Base-by-base conservation (phyloP, 2,888 invertebrate species). In the Eupithecia exiguata region DNA sequence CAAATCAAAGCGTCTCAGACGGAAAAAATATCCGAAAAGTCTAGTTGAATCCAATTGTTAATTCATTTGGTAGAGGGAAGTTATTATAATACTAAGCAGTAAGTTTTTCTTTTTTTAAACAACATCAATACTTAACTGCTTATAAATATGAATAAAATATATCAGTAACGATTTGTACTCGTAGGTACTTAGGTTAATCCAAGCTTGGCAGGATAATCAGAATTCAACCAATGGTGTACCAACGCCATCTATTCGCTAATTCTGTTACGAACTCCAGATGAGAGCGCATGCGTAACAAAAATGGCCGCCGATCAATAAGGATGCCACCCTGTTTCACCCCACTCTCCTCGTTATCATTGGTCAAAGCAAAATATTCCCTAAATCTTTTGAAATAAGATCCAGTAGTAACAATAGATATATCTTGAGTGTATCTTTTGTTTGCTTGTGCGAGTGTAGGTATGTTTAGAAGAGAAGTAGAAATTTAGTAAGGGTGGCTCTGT, bases 221-320 rank as follows among this genome's bases (percentile, higher is more conserved):
- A 35, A 70, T 46, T 69, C 49, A 68, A 66, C 68, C 70, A 72
- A 70, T 76, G 70, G 70, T 80, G 78, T 40, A 81, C 78, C 86
- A 91, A 77, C 92, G 93, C 93, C 93, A 93, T 93, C 93, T 93
- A 82, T 90, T 78, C 79, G 75, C 73, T 81, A 75, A 79, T 70
- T 65, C n/a, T 71, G 84, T 82, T 83, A 87, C 86, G 84, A 81
- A 65, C 67, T 63, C 72, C 78, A 70, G 16, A 9, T 10, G 35
- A 84, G 73, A 72, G 84, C 92, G 92, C 94, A 89, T 89, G 93
- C 88, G 89, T 83, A 86, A 87, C 86, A 88, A 92, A 91, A 83
- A 94, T 94, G 94, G 94, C 93, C 83, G 90, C 85, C 89, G 86
- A 94, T 94, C 94, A 91, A 94, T 94, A 93, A 80, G 78, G 82